These are phyloP conservation scores for Limonius californicus DNA, from an alignment of 1,140 invertebrate genomes.

Conservation along the genomic window DNA sequence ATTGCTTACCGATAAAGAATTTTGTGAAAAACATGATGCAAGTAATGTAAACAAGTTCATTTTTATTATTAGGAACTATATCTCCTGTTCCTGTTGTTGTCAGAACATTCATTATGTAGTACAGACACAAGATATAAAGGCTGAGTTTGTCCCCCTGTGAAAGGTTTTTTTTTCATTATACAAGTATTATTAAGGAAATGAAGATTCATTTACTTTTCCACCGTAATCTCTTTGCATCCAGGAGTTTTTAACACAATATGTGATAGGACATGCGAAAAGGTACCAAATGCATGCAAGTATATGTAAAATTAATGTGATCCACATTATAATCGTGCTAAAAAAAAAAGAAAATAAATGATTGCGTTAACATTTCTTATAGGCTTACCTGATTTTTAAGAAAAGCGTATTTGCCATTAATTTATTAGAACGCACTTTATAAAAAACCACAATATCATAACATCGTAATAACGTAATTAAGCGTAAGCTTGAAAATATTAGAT, in stretches of 20 bases:
- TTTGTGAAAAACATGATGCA: conserved; percentile 48
- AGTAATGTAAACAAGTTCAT: conserved; percentile 49
- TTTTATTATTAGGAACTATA: conserved; percentile 39
- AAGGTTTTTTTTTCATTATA: too few relatives aligned
- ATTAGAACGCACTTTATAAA: conserved; percentile 45
- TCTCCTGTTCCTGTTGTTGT: conserved; percentile 49
- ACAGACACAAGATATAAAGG: conserved; percentile 46
- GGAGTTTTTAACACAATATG: conserved; percentile 16
- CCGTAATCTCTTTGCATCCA: conserved; percentile 28
- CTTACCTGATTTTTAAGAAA: conserved; percentile 47
- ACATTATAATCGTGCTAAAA: conserved; percentile 32
- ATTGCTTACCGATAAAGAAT: conserved; percentile 48
- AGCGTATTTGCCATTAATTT: conserved; percentile 47
- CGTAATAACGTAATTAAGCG: conserved; percentile 47
- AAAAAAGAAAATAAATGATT: too few relatives aligned
- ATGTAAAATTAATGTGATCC: conserved; percentile 19
- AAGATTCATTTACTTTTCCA: too few relatives aligned
- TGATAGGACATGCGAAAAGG: conserved; percentile 22
- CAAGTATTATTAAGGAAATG: too few relatives aligned
- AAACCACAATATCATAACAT: conserved; percentile 49
- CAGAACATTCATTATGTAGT: conserved; percentile 48
- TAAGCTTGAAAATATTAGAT: conserved; percentile 45
- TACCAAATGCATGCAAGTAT: conserved; percentile 24
- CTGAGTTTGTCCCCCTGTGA: conserved; percentile 39
- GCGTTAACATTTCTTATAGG: background rate